These are phyloP conservation scores for Melanotaenia parkinsoni DNA, from an alignment of 2,797 vertebrate species.

Conservation along the genomic window DNA sequence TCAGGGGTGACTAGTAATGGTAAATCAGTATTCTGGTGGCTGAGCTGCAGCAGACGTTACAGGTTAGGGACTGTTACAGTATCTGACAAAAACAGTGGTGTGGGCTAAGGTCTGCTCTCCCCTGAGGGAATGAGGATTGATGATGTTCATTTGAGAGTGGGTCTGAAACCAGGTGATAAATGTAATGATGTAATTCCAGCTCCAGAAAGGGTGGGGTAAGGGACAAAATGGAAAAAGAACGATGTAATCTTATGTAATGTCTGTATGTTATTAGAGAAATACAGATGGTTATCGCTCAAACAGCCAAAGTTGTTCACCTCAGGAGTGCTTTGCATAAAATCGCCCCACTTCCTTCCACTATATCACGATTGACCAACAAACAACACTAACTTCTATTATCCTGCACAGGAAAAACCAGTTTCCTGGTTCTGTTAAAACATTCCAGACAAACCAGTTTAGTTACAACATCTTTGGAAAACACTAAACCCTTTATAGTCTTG, in stretches of 20 bases:
- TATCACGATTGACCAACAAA: slow-evolving; percentile 23
- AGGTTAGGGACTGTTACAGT: slow-evolving; percentile 50
- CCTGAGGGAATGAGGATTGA: slow-evolving; percentile 61
- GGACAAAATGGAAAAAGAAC: background rate
- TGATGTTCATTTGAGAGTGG: slow-evolving; percentile 67
- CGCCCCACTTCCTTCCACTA: background rate
- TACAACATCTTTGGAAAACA: slow-evolving; percentile 13
- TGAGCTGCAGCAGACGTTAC: slow-evolving; percentile 26
- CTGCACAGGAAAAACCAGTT: slow-evolving; percentile 54
- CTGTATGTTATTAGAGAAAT: background rate
- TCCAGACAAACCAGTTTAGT: slow-evolving; percentile 55
- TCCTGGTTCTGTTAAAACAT: slow-evolving; percentile 22
- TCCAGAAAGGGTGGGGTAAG: background rate
- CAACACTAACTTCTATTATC: slow-evolving; percentile 16
- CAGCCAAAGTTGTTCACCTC: background rate
- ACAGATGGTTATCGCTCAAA: slow-evolving; percentile 4
- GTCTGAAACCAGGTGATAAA: slow-evolving; percentile 66
- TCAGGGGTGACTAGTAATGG: slow-evolving; percentile 12
- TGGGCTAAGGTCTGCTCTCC: slow-evolving; percentile 31
- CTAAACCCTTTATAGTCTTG: background rate
- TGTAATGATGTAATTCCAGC: slow-evolving; percentile 61
- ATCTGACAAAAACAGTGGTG: slow-evolving; percentile 37
- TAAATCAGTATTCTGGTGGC: slow-evolving; percentile 48
- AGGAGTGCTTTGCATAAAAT: slow-evolving; percentile 5
- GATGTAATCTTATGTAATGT: slow-evolving; percentile 32